These are phyloP conservation scores for Nipponacmea schrenckii DNA, from an alignment of 2,888 invertebrate species.

Conservation along the genomic window DNA sequence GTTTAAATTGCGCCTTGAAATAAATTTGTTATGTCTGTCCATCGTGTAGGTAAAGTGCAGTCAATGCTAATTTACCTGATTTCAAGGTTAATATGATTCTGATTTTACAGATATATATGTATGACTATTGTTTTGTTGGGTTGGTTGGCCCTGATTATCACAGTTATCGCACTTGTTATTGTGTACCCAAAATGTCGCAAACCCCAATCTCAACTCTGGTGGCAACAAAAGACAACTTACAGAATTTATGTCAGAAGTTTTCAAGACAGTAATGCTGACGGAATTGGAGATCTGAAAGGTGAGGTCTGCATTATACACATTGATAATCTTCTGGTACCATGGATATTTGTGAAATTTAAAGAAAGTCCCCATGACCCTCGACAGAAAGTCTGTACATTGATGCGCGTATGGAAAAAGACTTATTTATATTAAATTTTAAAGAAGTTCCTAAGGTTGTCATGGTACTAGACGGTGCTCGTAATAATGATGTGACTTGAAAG, in stretches of 20 bases:
- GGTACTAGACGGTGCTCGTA: too few species aligned
- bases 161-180: slow-evolving; percentile 60
- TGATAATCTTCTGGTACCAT: neutral
- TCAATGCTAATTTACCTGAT: too few species aligned
- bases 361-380: too few species aligned
- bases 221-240: slow-evolving; percentile 58
- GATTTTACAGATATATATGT: slow-evolving; percentile 36
- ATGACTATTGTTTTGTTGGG: slow-evolving; percentile 49
- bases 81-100: neutral
- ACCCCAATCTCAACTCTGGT: slow-evolving; percentile 51
- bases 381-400: neutral
- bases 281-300: slow-evolving; percentile 65
- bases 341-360: too few species aligned
- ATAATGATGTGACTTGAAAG: too few species aligned
- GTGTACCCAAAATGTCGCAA: slow-evolving; percentile 53
- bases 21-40: too few species aligned
- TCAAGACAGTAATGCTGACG: slow-evolving; percentile 60
- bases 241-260: slow-evolving; percentile 61
- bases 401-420: too few species aligned
- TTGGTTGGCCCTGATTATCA: slow-evolving; percentile 61
- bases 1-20: too few species aligned
- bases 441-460: too few species aligned
- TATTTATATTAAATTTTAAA: neutral
- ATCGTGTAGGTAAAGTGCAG: too few species aligned
- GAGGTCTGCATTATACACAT: neutral